Percentiles rank a stretch among this genome's conserved stretches.
Evolutionary conservation across 2,113 vertebrate species (phyloP).

Genomic region (Gambusia holbrooki): DNA sequence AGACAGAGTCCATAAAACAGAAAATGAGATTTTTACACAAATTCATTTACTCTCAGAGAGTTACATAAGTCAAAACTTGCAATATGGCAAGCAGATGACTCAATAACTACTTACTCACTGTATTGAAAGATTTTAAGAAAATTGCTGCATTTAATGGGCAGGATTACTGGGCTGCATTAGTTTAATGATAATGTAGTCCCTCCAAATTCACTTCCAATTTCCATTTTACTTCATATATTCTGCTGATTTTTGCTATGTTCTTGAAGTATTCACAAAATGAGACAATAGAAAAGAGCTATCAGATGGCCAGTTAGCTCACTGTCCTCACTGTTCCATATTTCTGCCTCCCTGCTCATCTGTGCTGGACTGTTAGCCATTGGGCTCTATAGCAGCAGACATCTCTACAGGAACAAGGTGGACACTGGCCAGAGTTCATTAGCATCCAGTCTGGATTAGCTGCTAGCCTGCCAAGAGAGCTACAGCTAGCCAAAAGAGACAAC

Average conservation of each 20-base stretch:
- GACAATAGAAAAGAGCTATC: constrained; percentile 30
- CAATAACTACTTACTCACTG: not conserved
- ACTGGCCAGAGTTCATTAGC: constrained; percentile 70
- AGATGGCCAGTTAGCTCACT: constrained; percentile 16
- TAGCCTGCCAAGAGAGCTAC: constrained; percentile 58
- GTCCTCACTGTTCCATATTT: constrained; percentile 18
- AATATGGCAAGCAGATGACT: not conserved
- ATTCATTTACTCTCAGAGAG: not conserved
- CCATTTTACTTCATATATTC: not conserved
- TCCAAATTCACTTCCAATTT: not conserved
- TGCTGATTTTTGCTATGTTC: not conserved
- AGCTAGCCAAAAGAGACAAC: constrained; percentile 65
- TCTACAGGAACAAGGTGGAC: constrained; percentile 63
- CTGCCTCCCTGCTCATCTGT: constrained; percentile 4
- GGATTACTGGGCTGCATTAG: too few species aligned
- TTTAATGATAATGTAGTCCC: too few species aligned
- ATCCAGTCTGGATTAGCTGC: constrained; percentile 67
- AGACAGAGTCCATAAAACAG: too few species aligned
- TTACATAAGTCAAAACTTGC: not conserved
- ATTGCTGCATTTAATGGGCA: not conserved
- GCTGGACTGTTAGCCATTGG: constrained; percentile 54
- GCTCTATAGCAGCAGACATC: constrained; percentile 62
- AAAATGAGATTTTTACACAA: not conserved
- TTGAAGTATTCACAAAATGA: not conserved
- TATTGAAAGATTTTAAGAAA: not conserved